Percentiles rank a stretch among this genome's conserved stretches.
These are phyloP conservation scores for Orchestes rusci DNA, from an alignment of 2,888 invertebrate genomes.

Conservation along the genomic window DNA sequence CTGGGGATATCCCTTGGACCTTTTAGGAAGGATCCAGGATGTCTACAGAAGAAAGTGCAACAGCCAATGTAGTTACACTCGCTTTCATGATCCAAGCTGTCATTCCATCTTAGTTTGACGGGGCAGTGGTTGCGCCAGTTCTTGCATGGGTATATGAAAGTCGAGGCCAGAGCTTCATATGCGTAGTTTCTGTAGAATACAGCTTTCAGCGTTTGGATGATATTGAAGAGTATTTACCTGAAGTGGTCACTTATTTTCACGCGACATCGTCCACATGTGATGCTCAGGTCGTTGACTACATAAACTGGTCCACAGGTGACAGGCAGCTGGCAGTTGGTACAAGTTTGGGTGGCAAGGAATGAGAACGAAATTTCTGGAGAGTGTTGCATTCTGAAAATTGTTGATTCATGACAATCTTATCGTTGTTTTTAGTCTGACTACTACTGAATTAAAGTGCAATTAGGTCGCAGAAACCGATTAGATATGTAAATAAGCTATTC, in stretches of 20 bases:
- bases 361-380: constrained; percentile 27
- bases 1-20: constrained; percentile 31
- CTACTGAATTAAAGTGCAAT: no score
- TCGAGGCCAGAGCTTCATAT: constrained; percentile 38
- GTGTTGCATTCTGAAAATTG: constrained; percentile 28
- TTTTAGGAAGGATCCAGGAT: constrained; percentile 33
- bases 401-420: no score
- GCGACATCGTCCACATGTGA: constrained; percentile 39
- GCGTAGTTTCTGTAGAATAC: constrained; percentile 29
- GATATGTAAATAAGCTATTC: no score
- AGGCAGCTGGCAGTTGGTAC: constrained; percentile 35
- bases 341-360: constrained; percentile 31
- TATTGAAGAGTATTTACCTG: constrained; percentile 19
- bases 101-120: constrained; percentile 34
- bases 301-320: constrained; percentile 39
- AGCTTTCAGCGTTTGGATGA: background rate
- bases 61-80: constrained; percentile 35
- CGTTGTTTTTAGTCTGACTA: no score
- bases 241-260: constrained; percentile 30
- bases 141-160: constrained; percentile 39
- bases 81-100: constrained; percentile 35
- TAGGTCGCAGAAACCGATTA: no score
- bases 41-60: constrained; percentile 32
- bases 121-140: constrained; percentile 37
- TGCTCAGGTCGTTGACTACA: constrained; percentile 34